Base-by-base conservation (phyloP, 1,140 invertebrate genomes). In the Ceratoteleas bidentatus region DNA sequence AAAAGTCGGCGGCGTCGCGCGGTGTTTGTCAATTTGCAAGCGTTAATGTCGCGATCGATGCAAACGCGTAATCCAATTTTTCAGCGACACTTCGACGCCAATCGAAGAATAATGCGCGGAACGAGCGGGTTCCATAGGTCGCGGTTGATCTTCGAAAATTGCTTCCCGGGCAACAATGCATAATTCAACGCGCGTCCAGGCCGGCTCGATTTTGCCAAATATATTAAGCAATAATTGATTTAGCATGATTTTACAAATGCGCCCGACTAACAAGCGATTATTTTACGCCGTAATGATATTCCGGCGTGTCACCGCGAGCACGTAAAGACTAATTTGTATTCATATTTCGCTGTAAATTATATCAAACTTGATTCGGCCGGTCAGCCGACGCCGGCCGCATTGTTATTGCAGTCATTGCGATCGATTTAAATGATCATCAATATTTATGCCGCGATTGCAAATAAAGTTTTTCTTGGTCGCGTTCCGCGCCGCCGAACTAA, bases 281-380 rank as follows among this genome's bases (percentile, higher is more conserved):
- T 56, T 56, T 56, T 49, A 40, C 10, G 32, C 15, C 10, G 32
- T 58, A 58, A 58, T 58, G 43, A 58, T 15, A 58, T 58, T 45
- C 56, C 40, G 24, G 13, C 38, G 16, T 45, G 16, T 45, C 56
- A 45, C 38, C 38, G 32, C 45, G 34, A 36, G 24, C 45, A 45
- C 16, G 40, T 45, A 45, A 45, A 58, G 56, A 9, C 56, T 15
- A 58, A 58, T 58, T 58, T 58, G 45, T 58, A 58, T 58, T 58
- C 56, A 16, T 40, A 45, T 32, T 58, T 58, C 38, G 16, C 11
- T 14, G 33, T 56, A 56, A 56, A 56, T 56, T 24, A 56, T 56
- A 56, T 34, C 53, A 43, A 58, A 58, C 36, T 58, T 58, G 56
- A 58, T 58, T 58, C 45, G 8, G 9, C 9, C 16, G 38, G 8